phyloP scores from a whole-genome alignment of 1,140 invertebrate species.

The Eriocheir sinensis region DNA sequence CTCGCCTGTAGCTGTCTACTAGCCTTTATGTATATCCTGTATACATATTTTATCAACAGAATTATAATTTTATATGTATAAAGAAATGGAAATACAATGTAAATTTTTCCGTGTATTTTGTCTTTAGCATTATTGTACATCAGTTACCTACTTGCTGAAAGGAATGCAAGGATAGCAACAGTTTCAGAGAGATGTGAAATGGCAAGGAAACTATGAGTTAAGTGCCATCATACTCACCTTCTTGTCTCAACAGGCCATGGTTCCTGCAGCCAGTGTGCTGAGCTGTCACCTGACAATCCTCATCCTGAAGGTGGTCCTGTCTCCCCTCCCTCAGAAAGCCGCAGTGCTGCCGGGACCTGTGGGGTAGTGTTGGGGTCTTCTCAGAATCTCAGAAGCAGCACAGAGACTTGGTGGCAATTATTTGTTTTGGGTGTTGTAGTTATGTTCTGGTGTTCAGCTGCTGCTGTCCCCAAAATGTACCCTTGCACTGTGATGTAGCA shows the following conservation, averaged over 20 bases:
- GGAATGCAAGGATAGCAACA: too few species aligned
- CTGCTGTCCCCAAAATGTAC: not conserved
- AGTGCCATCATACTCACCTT: too few species aligned
- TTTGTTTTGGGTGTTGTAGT: not conserved
- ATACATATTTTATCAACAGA: too few species aligned
- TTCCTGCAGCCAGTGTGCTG: not conserved
- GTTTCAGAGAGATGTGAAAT: too few species aligned
- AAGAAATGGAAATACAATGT: too few species aligned
- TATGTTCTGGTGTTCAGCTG: conserved; percentile 23
- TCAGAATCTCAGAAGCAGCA: not conserved
- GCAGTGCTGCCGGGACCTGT: not conserved
- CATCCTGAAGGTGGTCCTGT: not conserved
- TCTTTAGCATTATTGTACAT: too few species aligned
- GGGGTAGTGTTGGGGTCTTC: not conserved
- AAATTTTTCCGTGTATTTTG: too few species aligned
- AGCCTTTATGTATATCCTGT: too few species aligned
- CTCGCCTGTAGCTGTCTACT: not conserved
- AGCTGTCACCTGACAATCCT: not conserved
- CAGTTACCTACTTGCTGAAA: too few species aligned
- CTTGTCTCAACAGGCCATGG: too few species aligned
- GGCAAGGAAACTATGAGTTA: too few species aligned
- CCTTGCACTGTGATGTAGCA: conserved; percentile 7
- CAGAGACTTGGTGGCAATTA: not conserved
- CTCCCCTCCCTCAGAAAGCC: not conserved
- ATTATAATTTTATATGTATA: too few species aligned